Conservation (phyloP, 2,797 vertebrate genomes). For the Apogon hyalosoma region DNA sequence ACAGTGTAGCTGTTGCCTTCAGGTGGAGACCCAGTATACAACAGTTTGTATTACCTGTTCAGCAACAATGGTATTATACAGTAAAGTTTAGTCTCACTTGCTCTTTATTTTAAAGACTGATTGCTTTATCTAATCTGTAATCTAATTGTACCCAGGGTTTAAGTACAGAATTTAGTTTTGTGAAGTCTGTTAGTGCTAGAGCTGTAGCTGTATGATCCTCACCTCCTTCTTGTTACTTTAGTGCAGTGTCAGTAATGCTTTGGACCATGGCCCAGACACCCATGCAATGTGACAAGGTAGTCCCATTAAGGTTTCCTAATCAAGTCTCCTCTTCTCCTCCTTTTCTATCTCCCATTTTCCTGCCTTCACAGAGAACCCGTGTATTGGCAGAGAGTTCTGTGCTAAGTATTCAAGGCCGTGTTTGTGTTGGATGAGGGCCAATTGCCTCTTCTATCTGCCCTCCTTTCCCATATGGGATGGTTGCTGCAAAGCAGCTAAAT, state of each 20-base stretch:
- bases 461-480: slow-evolving; percentile 59
- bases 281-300: slow-evolving; percentile 73
- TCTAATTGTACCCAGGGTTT: slow-evolving; percentile 44
- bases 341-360: slow-evolving; percentile 54
- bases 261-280: slow-evolving; percentile 75
- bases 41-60: slow-evolving; percentile 16
- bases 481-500: slow-evolving; percentile 64
- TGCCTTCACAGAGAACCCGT: slow-evolving; percentile 68
- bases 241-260: slow-evolving; percentile 74
- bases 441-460: slow-evolving; percentile 66
- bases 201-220: slow-evolving; percentile 65
- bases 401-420: slow-evolving; percentile 75
- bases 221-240: slow-evolving; percentile 72
- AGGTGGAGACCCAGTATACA: slow-evolving; percentile 1
- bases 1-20: slow-evolving; percentile 3
- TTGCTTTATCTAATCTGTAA: slow-evolving; percentile 7
- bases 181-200: slow-evolving; percentile 58
- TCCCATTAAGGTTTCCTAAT: slow-evolving; percentile 81
- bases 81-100: slow-evolving; percentile 39
- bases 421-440: slow-evolving; percentile 76
- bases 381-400: slow-evolving; percentile 70
- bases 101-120: slow-evolving; percentile 55
- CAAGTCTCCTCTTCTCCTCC: slow-evolving; percentile 71
- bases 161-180: slow-evolving; percentile 57
- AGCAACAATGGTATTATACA: slow-evolving; percentile 17